Evolutionary conservation across 2,888 invertebrate genomes (phyloP).

Genomic region (Vesta saturnalis): DNA sequence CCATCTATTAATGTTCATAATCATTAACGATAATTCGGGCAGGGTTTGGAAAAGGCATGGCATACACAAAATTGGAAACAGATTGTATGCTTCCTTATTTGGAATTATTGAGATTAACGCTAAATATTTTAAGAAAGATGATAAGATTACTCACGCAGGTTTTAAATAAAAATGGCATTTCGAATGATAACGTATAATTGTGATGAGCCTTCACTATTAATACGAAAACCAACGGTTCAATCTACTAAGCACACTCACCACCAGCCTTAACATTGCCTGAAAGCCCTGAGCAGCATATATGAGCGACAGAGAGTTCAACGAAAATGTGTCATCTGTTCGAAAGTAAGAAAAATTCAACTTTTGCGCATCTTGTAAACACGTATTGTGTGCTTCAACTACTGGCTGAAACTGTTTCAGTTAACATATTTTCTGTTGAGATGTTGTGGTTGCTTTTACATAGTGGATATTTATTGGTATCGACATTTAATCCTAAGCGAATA

Average conservation of each 20-base stretch:
- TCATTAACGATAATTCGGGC: conserved; percentile 35
- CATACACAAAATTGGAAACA: conserved; percentile 36
- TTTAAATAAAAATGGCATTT: background rate
- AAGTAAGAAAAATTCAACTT: background rate
- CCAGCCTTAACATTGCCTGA: background rate
- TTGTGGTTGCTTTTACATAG: too few relatives aligned
- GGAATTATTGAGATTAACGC: conserved; percentile 20
- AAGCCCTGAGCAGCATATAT: background rate
- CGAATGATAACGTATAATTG: background rate
- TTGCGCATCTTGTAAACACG: conserved; percentile 5
- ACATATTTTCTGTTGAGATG: too few relatives aligned
- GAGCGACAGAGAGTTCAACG: background rate
- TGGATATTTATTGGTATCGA: too few relatives aligned
- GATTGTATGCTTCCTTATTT: conserved; percentile 33
- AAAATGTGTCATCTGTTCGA: background rate
- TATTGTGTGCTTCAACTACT: background rate
- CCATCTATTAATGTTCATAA: conserved; percentile 38
- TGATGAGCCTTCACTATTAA: background rate
- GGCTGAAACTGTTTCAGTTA: background rate
- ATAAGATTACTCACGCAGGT: background rate
- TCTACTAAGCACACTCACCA: background rate
- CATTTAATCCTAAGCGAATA: too few relatives aligned
- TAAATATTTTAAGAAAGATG: conserved; percentile 8
- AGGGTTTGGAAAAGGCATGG: conserved; percentile 36
- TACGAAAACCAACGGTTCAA: background rate